phyloP scores from a whole-genome alignment of 2,888 invertebrate species.

The Troides aeacus region DNA sequence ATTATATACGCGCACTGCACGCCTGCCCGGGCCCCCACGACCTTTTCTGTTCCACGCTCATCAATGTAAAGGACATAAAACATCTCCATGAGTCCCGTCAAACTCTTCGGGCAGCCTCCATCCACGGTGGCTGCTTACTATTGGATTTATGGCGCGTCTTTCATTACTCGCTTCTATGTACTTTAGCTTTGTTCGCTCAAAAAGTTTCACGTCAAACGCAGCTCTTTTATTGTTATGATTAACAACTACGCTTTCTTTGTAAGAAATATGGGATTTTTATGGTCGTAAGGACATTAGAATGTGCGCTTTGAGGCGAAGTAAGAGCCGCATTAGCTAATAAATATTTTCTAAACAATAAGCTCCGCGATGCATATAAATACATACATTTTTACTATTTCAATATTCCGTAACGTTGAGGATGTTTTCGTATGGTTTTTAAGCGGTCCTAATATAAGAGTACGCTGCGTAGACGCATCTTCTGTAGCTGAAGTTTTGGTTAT shows the following conservation, averaged over 20 bases:
- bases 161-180: conserved; percentile 49
- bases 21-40: conserved; percentile 39
- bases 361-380: neutral
- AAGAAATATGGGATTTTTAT: conserved; percentile 28
- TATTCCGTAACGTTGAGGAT: conserved; percentile 6
- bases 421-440: neutral
- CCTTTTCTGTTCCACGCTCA: conserved; percentile 55
- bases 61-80: conserved; percentile 71
- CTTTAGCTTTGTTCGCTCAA: conserved; percentile 44
- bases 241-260: conserved; percentile 30
- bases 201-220: conserved; percentile 39
- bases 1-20: conserved; percentile 30
- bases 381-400: conserved; percentile 11
- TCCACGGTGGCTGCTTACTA: conserved; percentile 50
- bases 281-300: conserved; percentile 21
- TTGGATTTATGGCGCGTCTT: conserved; percentile 61
- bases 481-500: too few species aligned
- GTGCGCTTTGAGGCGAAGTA: conserved; percentile 15
- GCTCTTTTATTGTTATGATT: conserved; percentile 46
- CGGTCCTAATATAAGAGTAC: neutral
- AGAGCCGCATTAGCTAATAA: conserved; percentile 24
- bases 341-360: conserved; percentile 28
- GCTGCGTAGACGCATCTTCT: neutral
- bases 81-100: conserved; percentile 57
- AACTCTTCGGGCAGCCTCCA: conserved; percentile 48